A percentile compares a stretch with the other conserved stretches of the same genome.
Evolutionary conservation across 2,113 vertebrate genomes (phyloP).

Genomic region (Ceratotherium simum): DNA sequence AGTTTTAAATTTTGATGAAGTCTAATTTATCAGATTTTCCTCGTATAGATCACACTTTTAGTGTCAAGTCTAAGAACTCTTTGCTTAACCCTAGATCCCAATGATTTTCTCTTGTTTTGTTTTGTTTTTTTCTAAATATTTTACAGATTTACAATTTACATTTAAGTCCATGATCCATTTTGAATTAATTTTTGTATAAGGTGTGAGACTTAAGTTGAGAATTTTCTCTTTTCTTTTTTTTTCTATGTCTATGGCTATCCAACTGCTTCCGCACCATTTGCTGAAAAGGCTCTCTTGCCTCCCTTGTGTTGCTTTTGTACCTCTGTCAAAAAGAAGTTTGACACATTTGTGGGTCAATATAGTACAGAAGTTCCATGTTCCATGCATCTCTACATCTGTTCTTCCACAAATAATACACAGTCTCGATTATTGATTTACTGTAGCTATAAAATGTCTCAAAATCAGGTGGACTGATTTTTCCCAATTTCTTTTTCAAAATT

Average conservation of each 20-base stretch:
- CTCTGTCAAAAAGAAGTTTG: background rate
- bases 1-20: background rate
- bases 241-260: too few relatives aligned
- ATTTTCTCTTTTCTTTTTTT: background rate
- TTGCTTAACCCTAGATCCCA: background rate
- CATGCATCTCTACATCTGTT: background rate
- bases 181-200: background rate
- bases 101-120: background rate
- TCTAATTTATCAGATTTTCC: background rate
- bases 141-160: background rate
- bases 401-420: background rate
- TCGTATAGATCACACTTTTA: background rate
- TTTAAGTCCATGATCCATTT: background rate
- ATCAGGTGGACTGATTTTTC: background rate
- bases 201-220: background rate
- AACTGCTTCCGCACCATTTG: background rate
- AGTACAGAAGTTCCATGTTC: too few relatives aligned
- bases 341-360: background rate
- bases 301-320: background rate
- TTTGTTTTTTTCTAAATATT: background rate
- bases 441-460: background rate
- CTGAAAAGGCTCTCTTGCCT: background rate
- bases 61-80: background rate
- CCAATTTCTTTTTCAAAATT: slow-evolving; percentile 22
- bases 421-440: background rate